These are phyloP conservation scores for Silvanus unidentatus DNA, from an alignment of 2,888 invertebrate species.

Conservation along the genomic window DNA sequence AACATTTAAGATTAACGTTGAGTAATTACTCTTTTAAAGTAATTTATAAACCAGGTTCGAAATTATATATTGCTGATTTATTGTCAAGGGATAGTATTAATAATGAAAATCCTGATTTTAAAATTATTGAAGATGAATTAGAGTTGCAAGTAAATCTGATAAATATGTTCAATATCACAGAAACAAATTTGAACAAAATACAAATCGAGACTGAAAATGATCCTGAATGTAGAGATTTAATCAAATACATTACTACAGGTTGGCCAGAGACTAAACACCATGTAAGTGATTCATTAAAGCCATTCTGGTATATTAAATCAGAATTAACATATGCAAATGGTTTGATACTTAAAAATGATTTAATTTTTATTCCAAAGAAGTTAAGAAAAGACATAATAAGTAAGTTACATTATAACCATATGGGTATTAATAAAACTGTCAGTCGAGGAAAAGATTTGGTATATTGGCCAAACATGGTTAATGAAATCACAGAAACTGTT, in stretches of 20 bases:
- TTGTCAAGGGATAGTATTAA: slow-evolving; percentile 22
- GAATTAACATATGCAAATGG: slow-evolving; percentile 13
- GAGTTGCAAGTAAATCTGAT: slow-evolving; percentile 5
- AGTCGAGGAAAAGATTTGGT: slow-evolving; percentile 19
- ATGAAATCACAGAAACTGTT: slow-evolving; percentile 19
- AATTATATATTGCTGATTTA: slow-evolving; percentile 29
- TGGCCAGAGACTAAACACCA: slow-evolving; percentile 10
- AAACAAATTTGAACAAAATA: background rate
- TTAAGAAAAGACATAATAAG: slow-evolving; percentile 21
- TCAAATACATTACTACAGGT: slow-evolving; percentile 7
- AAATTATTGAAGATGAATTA: background rate
- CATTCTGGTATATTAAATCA: slow-evolving; percentile 14
- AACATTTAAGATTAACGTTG: slow-evolving; percentile 12
- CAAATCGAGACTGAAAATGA: background rate
- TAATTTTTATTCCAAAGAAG: slow-evolving; percentile 21
- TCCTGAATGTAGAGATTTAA: too few relatives aligned
- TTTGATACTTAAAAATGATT: slow-evolving; percentile 19
- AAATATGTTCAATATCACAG: background rate
- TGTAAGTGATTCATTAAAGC: slow-evolving; percentile 3
- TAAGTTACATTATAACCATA: slow-evolving; percentile 23
- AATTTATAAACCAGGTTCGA: slow-evolving; percentile 26
- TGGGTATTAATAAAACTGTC: slow-evolving; percentile 23
- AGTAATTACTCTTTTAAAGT: slow-evolving; percentile 13
- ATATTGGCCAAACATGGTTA: slow-evolving; percentile 25
- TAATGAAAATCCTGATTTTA: slow-evolving; percentile 8